Percentiles rank a stretch among this genome's conserved stretches.
These are phyloP conservation scores for Cebus imitator DNA, from an alignment of 2,113 vertebrate species.

Conservation along the genomic window DNA sequence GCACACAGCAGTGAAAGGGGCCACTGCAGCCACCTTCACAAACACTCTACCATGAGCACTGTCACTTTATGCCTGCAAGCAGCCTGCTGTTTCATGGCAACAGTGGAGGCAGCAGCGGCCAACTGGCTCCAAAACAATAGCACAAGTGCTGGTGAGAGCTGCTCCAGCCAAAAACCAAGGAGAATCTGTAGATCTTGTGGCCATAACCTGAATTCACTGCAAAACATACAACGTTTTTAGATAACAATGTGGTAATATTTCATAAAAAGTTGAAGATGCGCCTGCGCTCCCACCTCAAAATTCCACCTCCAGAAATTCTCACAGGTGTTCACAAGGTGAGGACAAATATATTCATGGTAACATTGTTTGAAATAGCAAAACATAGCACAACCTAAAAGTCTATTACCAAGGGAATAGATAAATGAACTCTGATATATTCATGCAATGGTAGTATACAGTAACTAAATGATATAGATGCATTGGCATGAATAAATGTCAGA, in stretches of 20 bases:
- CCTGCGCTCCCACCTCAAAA: not conserved
- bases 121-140: not conserved
- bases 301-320: not conserved
- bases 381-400: not conserved
- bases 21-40: not conserved
- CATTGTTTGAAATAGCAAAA: not conserved
- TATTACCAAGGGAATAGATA: not conserved
- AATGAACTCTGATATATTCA: not conserved
- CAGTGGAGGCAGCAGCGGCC: not conserved
- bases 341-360: not conserved
- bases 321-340: not conserved
- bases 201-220: not conserved
- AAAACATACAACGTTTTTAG: not conserved
- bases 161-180: not conserved
- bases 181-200: not conserved
- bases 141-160: not conserved
- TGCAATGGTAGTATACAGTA: not conserved
- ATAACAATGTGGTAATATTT: not conserved
- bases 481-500: not conserved
- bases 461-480: not conserved
- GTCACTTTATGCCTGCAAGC: not conserved
- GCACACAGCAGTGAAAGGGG: not conserved
- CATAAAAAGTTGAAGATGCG: not conserved
- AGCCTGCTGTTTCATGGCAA: too few relatives aligned
- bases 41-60: accelerated